Evolutionary conservation across 2,888 invertebrate genomes (phyloP).

Genomic region (Penaeus monodon): DNA sequence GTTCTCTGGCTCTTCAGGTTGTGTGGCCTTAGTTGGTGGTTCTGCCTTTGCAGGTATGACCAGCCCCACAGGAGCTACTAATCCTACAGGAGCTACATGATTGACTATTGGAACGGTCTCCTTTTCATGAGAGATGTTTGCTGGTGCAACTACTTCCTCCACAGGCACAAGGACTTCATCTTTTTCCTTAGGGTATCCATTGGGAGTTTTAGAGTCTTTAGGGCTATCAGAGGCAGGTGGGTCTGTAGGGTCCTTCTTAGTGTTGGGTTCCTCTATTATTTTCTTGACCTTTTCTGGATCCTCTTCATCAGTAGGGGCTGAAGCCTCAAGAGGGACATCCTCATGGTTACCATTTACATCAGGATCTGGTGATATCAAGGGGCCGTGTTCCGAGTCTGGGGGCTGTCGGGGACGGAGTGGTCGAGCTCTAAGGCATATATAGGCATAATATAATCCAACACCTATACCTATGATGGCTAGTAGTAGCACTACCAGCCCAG

Average conservation of each 20-base stretch:
- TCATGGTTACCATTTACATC: constrained; percentile 52
- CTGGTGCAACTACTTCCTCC: constrained; percentile 31
- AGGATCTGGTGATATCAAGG: constrained; percentile 41
- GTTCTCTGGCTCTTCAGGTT: neutral
- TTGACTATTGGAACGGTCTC: constrained; percentile 4
- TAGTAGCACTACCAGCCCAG: constrained; percentile 50
- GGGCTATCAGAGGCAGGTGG: neutral
- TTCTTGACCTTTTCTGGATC: constrained; percentile 1
- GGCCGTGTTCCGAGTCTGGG: constrained; percentile 45
- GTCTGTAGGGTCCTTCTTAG: neutral
- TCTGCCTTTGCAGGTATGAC: neutral
- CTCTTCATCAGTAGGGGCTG: constrained; percentile 37
- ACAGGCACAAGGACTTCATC: constrained; percentile 33
- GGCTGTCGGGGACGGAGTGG: constrained; percentile 42
- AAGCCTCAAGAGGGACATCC: constrained; percentile 44
- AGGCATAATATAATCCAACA: constrained; percentile 51
- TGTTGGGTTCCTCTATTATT: constrained; percentile 7
- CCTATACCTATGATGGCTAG: constrained; percentile 45
- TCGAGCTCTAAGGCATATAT: constrained; percentile 49
- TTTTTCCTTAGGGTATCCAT: constrained; percentile 1
- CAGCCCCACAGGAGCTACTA: neutral
- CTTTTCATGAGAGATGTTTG: constrained; percentile 18
- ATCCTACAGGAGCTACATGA: constrained; percentile 12
- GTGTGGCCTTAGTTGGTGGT: neutral
- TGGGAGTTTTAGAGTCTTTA: neutral